A percentile compares a stretch with the other conserved stretches of the same genome.
phyloP scores from a whole-genome alignment of 1,140 invertebrate species.

The Nomia melanderi region DNA sequence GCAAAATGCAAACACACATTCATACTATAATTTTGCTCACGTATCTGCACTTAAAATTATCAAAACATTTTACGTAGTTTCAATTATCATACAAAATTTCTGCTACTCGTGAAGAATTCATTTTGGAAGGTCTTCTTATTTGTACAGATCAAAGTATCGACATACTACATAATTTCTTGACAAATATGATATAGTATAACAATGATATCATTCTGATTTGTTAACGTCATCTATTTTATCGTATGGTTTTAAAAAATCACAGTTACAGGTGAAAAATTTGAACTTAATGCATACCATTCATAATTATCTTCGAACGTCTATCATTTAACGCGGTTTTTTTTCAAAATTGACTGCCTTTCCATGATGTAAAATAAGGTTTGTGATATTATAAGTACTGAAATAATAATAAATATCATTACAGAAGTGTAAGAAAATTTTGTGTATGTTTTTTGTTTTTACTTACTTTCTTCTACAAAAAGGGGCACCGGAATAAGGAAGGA shows the following conservation, averaged over 20 bases:
- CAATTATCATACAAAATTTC: conserved; percentile 44
- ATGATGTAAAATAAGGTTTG: neutral
- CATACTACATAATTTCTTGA: conserved; percentile 52
- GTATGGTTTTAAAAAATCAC: conserved; percentile 23
- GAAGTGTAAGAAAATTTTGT: conserved; percentile 43
- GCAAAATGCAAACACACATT: conserved; percentile 35
- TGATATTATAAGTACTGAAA: neutral
- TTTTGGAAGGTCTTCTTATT: conserved; percentile 17
- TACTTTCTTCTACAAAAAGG: conserved; percentile 22
- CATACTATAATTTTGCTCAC: conserved; percentile 27
- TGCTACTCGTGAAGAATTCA: conserved; percentile 33
- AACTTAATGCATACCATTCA: conserved; percentile 3
- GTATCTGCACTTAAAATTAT: conserved; percentile 29
- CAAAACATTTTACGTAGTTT: conserved; percentile 30
- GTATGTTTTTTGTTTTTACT: conserved; percentile 18
- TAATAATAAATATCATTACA: neutral
- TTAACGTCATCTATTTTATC: conserved; percentile 22
- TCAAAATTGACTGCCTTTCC: neutral
- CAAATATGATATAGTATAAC: conserved; percentile 20
- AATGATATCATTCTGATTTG: neutral
- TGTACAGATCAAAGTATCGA: conserved; percentile 51
- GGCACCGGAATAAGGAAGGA: conserved; percentile 23
- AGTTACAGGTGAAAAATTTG: conserved; percentile 13
- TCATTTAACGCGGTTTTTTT: neutral
- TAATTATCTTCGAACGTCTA: neutral